Evolutionary conservation across 2,888 invertebrate species (phyloP).

Genomic region (Aphidius colemani): DNA sequence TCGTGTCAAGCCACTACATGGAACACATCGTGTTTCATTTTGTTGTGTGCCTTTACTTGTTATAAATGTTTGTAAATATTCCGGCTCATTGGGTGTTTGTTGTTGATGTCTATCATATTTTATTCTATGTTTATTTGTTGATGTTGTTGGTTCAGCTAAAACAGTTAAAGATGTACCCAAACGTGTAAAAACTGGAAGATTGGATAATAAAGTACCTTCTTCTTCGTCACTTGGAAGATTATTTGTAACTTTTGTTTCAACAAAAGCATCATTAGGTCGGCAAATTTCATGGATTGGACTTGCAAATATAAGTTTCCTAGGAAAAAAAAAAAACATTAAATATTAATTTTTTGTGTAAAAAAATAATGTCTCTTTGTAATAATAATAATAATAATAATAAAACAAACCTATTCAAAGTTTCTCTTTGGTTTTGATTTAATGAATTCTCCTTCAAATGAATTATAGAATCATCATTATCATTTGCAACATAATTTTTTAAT

Average conservation of each 20-base stretch:
- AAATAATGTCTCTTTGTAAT: too few relatives aligned
- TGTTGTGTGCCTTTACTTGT: neutral
- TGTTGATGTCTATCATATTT: slow-evolving; percentile 33
- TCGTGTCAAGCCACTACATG: slow-evolving; percentile 61
- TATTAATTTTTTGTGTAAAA: neutral
- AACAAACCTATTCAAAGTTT: slow-evolving; percentile 20
- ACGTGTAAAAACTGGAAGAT: slow-evolving; percentile 65
- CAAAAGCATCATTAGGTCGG: slow-evolving; percentile 67
- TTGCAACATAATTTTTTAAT: slow-evolving; percentile 33
- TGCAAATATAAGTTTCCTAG: slow-evolving; percentile 59
- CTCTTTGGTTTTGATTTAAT: slow-evolving; percentile 16
- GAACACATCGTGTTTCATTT: neutral
- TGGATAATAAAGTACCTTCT: slow-evolving; percentile 58
- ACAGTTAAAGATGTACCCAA: slow-evolving; percentile 66
- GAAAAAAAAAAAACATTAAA: neutral
- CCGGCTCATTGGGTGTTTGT: slow-evolving; percentile 39
- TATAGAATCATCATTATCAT: slow-evolving; percentile 10
- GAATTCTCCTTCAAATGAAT: slow-evolving; percentile 24
- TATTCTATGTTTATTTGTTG: slow-evolving; percentile 1
- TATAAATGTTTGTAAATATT: slow-evolving; percentile 28
- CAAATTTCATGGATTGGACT: slow-evolving; percentile 63
- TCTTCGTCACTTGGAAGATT: slow-evolving; percentile 33
- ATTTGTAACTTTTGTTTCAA: slow-evolving; percentile 59
- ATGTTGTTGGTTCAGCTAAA: slow-evolving; percentile 20
- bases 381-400: neutral